Conservation (phyloP, 1,140 invertebrate species). For the Marisa cornuarietis region DNA sequence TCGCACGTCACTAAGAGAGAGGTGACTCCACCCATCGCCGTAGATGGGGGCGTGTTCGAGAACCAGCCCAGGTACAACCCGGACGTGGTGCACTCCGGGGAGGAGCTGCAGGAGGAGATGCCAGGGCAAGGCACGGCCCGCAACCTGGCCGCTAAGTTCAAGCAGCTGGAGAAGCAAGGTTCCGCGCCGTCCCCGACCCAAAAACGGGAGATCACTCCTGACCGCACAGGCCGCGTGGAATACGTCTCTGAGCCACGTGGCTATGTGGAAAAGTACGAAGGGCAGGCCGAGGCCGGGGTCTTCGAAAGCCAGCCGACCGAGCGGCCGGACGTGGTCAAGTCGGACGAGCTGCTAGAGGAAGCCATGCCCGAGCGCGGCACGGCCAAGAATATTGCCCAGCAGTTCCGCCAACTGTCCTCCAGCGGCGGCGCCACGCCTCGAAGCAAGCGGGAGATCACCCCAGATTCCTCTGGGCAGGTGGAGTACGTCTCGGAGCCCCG, state of each 20-base stretch:
- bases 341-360: conserved; percentile 40
- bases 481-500: conserved; percentile 57
- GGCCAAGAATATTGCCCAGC: conserved; percentile 47
- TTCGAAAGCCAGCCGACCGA: conserved; percentile 54
- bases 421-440: conserved; percentile 3
- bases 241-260: conserved; percentile 54
- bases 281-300: conserved; percentile 51
- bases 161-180: conserved; percentile 33
- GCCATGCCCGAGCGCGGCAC: conserved; percentile 54
- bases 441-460: conserved; percentile 37
- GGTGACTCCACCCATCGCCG: conserved; percentile 31
- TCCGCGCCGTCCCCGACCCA: conserved; percentile 27
- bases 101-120: conserved; percentile 28
- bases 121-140: conserved; percentile 55
- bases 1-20: conserved; percentile 23
- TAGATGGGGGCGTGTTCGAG: conserved; percentile 45
- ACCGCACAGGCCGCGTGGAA: conserved; percentile 43
- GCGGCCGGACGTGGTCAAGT: conserved; percentile 43
- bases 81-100: conserved; percentile 29
- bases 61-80: conserved; percentile 34
- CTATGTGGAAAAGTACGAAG: conserved; percentile 44
- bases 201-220: conserved; percentile 44
- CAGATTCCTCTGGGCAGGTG: conserved; percentile 32
- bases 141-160: conserved; percentile 52
- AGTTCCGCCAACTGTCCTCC: conserved; percentile 46